These are phyloP conservation scores for Stenchaetothrips biformis DNA, from an alignment of 2,888 invertebrate genomes.

Conservation along the genomic window DNA sequence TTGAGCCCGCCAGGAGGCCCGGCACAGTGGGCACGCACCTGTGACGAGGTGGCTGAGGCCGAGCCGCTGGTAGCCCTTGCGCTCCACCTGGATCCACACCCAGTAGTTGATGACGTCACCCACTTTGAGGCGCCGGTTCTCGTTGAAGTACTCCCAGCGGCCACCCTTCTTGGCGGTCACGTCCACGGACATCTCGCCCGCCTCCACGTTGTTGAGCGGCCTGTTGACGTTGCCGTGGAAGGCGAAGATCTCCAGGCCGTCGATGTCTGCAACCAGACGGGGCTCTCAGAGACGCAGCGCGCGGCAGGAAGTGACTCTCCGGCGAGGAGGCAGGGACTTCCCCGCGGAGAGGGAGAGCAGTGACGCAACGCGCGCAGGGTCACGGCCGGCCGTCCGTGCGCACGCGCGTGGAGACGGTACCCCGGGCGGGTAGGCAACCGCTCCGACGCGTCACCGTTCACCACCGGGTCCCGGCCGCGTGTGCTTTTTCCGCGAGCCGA, in stretches of 20 bases:
- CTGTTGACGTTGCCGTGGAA: constrained; percentile 61
- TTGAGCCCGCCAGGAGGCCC: too few species aligned
- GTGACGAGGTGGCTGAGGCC: constrained; percentile 55
- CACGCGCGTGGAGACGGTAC: too few species aligned
- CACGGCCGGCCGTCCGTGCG: too few species aligned
- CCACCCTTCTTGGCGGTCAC: constrained; percentile 39
- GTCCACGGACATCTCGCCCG: constrained; percentile 43
- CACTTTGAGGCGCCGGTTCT: constrained; percentile 37
- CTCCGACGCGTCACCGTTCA: too few species aligned
- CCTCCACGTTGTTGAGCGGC: constrained; percentile 41
- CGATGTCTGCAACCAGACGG: constrained; percentile 45
- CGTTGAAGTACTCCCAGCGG: constrained; percentile 43
- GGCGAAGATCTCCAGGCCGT: constrained; percentile 53
- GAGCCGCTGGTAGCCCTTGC: constrained; percentile 47
- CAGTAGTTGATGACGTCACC: constrained; percentile 46
- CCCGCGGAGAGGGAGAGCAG: too few species aligned
- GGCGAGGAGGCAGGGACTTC: too few species aligned
- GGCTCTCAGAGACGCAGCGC: too few species aligned
- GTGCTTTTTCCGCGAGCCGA: too few species aligned
- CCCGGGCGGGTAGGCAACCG: too few species aligned
- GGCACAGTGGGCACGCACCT: constrained; percentile 45
- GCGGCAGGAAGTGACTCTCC: too few species aligned
- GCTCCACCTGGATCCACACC: constrained; percentile 44
- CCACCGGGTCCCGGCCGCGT: too few species aligned
- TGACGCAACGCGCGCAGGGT: too few species aligned